Base-by-base conservation (phyloP, 1,140 invertebrate species). In the Tenebrio molitor region DNA sequence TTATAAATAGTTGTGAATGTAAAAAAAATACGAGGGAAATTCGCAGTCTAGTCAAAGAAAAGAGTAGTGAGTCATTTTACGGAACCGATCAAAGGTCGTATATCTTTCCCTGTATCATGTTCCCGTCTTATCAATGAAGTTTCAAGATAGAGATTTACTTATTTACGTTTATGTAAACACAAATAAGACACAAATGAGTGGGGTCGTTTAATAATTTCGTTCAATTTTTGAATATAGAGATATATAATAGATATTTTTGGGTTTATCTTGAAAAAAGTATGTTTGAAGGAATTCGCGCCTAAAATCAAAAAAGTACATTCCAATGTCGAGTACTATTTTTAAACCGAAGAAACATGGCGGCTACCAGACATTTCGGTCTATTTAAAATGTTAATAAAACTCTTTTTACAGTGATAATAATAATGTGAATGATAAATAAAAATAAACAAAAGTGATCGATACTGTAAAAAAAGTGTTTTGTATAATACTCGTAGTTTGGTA, bases 311-410 rank as follows among this genome's bases (percentile, higher is more conserved):
- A 72, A 67, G 23, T 69, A 74, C 73, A 74, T 74, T 74, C 69
- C 73, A 74, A 74, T 72, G 73, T 74, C 73, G 73, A 65, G 66
- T 63, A 74, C 77, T 79, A 79, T 79, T 79, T 79, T 79, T 79
- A 79, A 74, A 79, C 74, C 29, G 58, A 73, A 76, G 74, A 77
- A 78, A 78, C 74, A 80, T 80, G 77, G 77, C 77, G 77, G 67
- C 63, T 50, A 70, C 23, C 42, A 66, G 64, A 75, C 69, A 75
- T 72, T 67, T 69, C 33, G 25, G 62, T 44, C 68, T 25, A 58
- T 71, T 70, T 65, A 74, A 74, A 74, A 65, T 71, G 72, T 64
- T 64, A 42, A 71, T 36, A 66, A 74, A 70, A 58, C 41, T 36
- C 19, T 36, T n/a, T 62, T 39, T 34, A 14, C 65, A 72, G 17